Evolutionary conservation across 1,140 invertebrate species (phyloP), one percentile per base, ranked within the genome.

Genomic region (Microplitis mediator): DNA sequence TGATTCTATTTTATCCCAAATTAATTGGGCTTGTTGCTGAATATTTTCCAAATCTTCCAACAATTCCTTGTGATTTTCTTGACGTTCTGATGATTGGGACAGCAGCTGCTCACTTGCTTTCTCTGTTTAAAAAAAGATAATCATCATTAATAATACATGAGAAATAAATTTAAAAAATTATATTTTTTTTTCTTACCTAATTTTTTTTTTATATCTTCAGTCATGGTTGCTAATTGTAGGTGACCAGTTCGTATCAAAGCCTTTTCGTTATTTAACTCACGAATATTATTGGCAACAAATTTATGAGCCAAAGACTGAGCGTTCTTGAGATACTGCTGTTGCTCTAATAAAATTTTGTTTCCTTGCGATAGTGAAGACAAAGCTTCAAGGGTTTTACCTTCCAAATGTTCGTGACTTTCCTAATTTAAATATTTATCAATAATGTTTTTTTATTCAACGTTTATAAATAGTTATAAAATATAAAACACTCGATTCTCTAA

Each of bases 171-270:
- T 71, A 16, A 54, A 54, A 54, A 4, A n/a, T 65, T 34, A 39
- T 36, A 65, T 56, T 32, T 34, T 8, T 8, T 9, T 75, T 54
- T 67, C 35, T 81, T 84, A 90, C 90, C 89, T 74, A 92, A 81
- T 85, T 89, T 90, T 3, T 78, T 75, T 79, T 87, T 88, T 32
- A 92, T 88, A 66, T 89, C 85, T 74, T 89, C 84, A 6, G 89
- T 89, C 86, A 92, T 88, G 6, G 79, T 35, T 39, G 88, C 81
- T 3, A 93, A 76, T 74, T 91, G 86, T 69, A 81, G 79, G 72
- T 92, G 90, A 14, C 90, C 90, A 32, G 89, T 78, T 54, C 87
- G 82, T 78, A 92, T 92, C 4, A 92, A 75, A 31, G 87, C 85
- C 76, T 91, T 92, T 80, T 93, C 91, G 67, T 89, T 85, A 4